A percentile compares a stretch with the other conserved stretches of the same genome.
Conservation (phyloP, 1,140 invertebrate species). For the Campoletis sonorensis region DNA sequence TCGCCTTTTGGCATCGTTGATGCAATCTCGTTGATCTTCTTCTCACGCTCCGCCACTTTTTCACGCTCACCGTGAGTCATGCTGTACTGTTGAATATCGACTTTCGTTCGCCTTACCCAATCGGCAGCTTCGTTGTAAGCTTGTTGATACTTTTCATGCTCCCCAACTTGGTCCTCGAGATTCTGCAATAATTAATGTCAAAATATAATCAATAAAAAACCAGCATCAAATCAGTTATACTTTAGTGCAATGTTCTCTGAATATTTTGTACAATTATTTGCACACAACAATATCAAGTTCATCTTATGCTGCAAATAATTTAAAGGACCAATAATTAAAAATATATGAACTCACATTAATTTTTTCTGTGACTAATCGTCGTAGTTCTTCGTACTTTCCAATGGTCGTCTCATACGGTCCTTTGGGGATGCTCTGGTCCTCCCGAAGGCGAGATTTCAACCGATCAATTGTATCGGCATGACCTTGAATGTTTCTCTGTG, state of each 20-base stretch:
- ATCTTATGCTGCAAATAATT: no score
- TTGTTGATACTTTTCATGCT: conserved; percentile 91
- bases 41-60: conserved; percentile 84
- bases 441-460: conserved; percentile 81
- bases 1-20: conserved; percentile 84
- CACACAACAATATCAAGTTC: no score
- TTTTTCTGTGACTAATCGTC: conserved; percentile 80
- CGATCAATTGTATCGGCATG: conserved; percentile 87
- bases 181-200: conserved; percentile 72
- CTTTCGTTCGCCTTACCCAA: conserved; percentile 90
- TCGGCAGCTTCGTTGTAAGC: conserved; percentile 89
- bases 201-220: neutral
- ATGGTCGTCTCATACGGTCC: conserved; percentile 84
- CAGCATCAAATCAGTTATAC: no score
- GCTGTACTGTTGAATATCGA: conserved; percentile 90
- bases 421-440: conserved; percentile 81
- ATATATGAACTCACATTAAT: conserved; percentile 76
- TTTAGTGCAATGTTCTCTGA: no score
- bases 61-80: conserved; percentile 90
- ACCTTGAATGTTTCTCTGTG: conserved; percentile 86
- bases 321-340: conserved; percentile 23
- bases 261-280: no score
- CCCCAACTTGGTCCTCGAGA: conserved; percentile 88
- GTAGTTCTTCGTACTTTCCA: conserved; percentile 83
- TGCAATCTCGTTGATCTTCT: conserved; percentile 83